These are phyloP conservation scores for Netelia virgata DNA, from an alignment of 2,888 invertebrate genomes.

Conservation along the genomic window DNA sequence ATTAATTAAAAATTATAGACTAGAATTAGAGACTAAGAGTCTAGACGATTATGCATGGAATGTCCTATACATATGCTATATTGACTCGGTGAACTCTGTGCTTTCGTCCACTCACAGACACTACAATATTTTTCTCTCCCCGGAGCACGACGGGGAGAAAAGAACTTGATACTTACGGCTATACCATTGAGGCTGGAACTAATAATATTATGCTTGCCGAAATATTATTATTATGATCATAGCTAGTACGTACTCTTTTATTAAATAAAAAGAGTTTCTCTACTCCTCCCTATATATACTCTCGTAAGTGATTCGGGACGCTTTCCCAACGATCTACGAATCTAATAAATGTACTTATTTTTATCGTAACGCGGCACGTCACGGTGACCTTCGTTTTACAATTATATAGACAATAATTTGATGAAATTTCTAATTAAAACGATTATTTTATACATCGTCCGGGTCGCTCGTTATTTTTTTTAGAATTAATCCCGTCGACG, in stretches of 20 bases:
- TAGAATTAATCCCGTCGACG: neutral
- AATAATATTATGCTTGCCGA: constrained; percentile 66
- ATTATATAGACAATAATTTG: neutral
- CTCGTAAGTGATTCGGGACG: constrained; percentile 24
- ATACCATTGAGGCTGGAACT: constrained; percentile 61
- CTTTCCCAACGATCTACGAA: neutral
- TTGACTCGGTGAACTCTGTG: constrained; percentile 67
- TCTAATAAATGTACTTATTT: no score
- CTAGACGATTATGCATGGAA: no score
- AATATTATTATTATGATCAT: constrained; percentile 60
- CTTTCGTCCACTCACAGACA: constrained; percentile 27
- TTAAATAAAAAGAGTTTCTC: constrained; percentile 62
- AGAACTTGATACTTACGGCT: constrained; percentile 61
- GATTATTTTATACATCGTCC: neutral
- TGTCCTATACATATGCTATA: constrained; percentile 42
- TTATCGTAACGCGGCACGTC: no score
- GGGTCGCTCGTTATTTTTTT: constrained; percentile 12
- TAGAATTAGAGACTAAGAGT: no score
- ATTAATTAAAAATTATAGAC: no score
- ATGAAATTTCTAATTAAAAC: no score
- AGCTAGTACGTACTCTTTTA: constrained; percentile 58
- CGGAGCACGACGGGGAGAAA: neutral
- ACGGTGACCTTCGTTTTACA: neutral
- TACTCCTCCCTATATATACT: constrained; percentile 15
- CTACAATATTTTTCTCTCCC: neutral